Base-by-base conservation (phyloP, 1,140 invertebrate species). In the Papilio dardanus region DNA sequence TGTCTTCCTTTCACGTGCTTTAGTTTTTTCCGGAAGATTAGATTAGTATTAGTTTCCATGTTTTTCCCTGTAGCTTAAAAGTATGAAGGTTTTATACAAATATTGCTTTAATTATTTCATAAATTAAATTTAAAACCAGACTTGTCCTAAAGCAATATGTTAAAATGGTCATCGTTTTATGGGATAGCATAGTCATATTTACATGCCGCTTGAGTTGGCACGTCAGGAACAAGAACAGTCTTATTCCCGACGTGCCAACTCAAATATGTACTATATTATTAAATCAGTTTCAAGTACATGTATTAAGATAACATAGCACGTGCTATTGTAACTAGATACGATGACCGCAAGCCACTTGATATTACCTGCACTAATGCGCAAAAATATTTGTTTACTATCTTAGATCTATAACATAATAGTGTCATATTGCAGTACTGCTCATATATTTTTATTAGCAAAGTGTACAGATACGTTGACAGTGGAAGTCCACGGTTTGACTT, bases 1-100 rank as follows among this genome's bases (percentile, higher is more conserved):
- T 67, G 76, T 78, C 83, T 88, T 89, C 88, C 86, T 78, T 83
- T 86, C 77, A 83, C 79, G 82, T 84, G 79, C 24, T 74, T 76
- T 66, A 77, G 78, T 54, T 66, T 42, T 78, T 77, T 74, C 65
- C 71, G 71, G 75, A 42, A 75, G 67, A 58, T 58, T 58, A 62
- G 21, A 10, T 54, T 3, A 24, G 24, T 24, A 24, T 28, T 28
- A 62, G 24, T 28, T 14, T 14, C 10, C 10, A 28, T 14, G 12
- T 14, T 62, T 62, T 14, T 58, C 8, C 14, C 1, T 62, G 3
- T 58, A 28, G 12, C 10, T 16, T 46, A 46, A 58, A n/a, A 14
- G 10, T 12, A 58, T 6, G 24, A 14, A 10, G 21, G 50, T 58
- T 28, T 50, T 7, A 19, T 5, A 30, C 10, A 62, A 30, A 16